Base-by-base conservation (phyloP, 2,888 invertebrate species). In the Panopea generosa region DNA sequence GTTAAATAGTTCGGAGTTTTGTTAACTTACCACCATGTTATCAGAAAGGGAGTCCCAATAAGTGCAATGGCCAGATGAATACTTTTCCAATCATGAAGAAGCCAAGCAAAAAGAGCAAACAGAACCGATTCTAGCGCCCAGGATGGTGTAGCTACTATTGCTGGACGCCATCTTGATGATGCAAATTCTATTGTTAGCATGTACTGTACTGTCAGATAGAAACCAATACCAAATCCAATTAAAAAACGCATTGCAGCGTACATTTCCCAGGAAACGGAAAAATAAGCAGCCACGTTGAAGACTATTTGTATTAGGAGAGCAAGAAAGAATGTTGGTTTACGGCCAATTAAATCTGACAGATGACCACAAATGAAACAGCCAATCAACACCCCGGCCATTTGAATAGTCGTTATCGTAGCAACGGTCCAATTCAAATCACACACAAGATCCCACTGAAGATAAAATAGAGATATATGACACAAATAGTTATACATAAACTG, bases 261-360 rank as follows among this genome's bases (percentile, higher is more conserved):
- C 82, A 88, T 84, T 60, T 84, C 70, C 86, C 86, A 87, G 63
- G 66, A 76, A 11, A 73, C 61, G 2, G 86, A 82, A 66, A 87
- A 85, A n/a, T 81, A 83, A 0, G 80, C 76, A 1, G 75, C 57
- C 2, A 83, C 38, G 45, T 84, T 84, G 59, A 84, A 77, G 3
- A 79, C 56, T 0, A 75, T 49, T 24, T 81, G 62, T 1, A 84
- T 67, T 0, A 66, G 49, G 0, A 83, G 33, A 0, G 75, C 76
- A 0, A 75, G 11, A 52, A 81, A 82, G 40, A 81, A 80, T 1
- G 82, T 82, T 0, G 84, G 84, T 60, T 84, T 84, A 27, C 87
- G 75, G 3, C 87, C 87, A 49, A 84, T 66, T 14, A 61, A 45
- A 53, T 86, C 86, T 2, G 78, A 84, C 4, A 84, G 45, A 7